phyloP scores from a whole-genome alignment of 2,797 vertebrate species.

The Gila robusta region DNA sequence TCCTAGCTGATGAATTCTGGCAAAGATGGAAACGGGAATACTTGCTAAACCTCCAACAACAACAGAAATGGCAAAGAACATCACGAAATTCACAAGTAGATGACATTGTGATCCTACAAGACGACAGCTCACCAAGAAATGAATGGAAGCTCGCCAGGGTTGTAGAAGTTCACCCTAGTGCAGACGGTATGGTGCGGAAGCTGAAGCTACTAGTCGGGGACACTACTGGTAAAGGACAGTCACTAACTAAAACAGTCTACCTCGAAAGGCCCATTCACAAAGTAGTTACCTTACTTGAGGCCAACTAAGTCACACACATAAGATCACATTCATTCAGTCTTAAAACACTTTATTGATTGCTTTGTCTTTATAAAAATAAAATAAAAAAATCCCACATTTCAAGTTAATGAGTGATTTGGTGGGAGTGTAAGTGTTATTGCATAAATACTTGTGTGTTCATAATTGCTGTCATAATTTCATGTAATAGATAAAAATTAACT shows the following conservation, averaged over 20 bases:
- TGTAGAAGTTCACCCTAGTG: neutral
- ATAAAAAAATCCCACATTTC: no score
- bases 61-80: neutral
- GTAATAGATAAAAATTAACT: no score
- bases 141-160: neutral
- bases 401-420: no score
- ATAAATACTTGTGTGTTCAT: no score
- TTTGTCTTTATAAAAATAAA: no score
- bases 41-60: neutral
- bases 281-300: neutral
- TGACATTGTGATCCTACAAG: neutral
- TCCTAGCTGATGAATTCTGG: constrained; percentile 9
- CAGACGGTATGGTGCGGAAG: neutral
- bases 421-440: no score
- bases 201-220: neutral
- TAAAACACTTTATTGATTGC: no score
- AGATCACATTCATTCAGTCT: no score
- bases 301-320: no score
- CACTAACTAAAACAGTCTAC: neutral
- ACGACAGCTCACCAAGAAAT: neutral
- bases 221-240: neutral
- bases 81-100: neutral
- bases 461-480: no score
- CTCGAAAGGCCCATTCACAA: neutral
- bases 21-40: neutral